Evolutionary conservation across 2,113 vertebrate species (phyloP).

Genomic region (Cephalophus harveyi): DNA sequence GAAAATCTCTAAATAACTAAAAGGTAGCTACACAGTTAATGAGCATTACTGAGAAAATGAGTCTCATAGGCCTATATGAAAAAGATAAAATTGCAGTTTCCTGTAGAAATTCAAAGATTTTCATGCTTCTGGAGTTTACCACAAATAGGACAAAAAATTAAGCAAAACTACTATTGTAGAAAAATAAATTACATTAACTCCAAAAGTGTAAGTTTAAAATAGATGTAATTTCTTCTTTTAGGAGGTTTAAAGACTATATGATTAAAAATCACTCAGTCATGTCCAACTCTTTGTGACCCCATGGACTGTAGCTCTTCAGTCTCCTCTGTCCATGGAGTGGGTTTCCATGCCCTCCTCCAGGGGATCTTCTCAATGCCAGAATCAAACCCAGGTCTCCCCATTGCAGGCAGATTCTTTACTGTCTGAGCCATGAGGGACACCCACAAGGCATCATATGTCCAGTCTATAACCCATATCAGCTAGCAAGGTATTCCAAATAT

Average conservation of each 20-base stretch:
- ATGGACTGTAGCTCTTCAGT: not conserved
- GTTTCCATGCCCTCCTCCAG: not conserved
- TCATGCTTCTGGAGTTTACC: slow-evolving; percentile 5
- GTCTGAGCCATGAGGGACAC: not conserved
- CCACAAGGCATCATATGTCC: not conserved
- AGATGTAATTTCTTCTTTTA: not conserved
- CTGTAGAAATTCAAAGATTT: slow-evolving; percentile 25
- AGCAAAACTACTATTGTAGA: not conserved
- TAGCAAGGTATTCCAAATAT: not conserved
- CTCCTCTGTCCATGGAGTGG: not conserved
- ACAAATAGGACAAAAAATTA: not conserved
- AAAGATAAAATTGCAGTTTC: not conserved
- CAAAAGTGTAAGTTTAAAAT: not conserved
- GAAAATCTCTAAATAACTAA: not conserved
- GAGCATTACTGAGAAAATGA: not conserved
- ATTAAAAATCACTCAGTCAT: not conserved
- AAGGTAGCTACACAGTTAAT: not conserved
- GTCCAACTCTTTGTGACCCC: not conserved
- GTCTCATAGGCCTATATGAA: not conserved
- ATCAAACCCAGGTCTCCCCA: not conserved
- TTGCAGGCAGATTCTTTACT: not conserved
- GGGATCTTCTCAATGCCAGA: not conserved
- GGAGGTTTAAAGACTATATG: not conserved
- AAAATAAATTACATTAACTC: not conserved
- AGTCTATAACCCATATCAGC: not conserved